Conservation (phyloP, 2,797 vertebrate genomes). For the Oophaga sylvatica region DNA sequence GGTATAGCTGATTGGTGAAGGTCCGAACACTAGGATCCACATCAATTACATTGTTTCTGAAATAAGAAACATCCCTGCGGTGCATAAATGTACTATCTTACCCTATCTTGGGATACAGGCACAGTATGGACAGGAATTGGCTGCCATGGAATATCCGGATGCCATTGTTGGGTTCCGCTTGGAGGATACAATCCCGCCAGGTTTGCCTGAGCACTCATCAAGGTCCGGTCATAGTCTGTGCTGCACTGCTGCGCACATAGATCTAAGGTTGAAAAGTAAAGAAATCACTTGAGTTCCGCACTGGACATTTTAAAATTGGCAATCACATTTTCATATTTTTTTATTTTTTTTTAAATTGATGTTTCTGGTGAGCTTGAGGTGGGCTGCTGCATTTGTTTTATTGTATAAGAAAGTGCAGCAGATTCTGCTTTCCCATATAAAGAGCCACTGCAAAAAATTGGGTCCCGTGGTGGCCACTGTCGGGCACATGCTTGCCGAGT, state of each 20-base stretch:
- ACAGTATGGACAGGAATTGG: constrained; percentile 84
- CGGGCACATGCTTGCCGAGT: too few relatives aligned
- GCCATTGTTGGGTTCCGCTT: constrained; percentile 72
- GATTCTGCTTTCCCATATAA: too few relatives aligned
- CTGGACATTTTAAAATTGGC: neutral
- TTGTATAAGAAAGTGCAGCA: too few relatives aligned
- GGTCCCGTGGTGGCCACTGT: too few relatives aligned
- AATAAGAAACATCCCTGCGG: too few relatives aligned
- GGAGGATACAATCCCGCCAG: constrained; percentile 81
- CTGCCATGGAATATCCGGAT: constrained; percentile 77
- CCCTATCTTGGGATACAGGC: constrained; percentile 81
- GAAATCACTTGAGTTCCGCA: neutral
- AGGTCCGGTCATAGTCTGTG: constrained; percentile 83
- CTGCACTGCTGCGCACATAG: constrained; percentile 82
- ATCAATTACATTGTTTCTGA: neutral
- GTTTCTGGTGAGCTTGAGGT: too few relatives aligned
- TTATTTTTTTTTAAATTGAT: neutral
- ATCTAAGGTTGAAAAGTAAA: constrained; percentile 68
- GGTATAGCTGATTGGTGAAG: too few relatives aligned
- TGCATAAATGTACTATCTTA: constrained; percentile 56
- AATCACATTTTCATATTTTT: neutral
- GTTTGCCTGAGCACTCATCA: constrained; percentile 85
- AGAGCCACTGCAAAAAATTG: too few relatives aligned
- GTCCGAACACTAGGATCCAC: too few relatives aligned
- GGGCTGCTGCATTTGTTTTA: too few relatives aligned